phyloP scores from a whole-genome alignment of 2,888 invertebrate species.

The Orthosia incerta region DNA sequence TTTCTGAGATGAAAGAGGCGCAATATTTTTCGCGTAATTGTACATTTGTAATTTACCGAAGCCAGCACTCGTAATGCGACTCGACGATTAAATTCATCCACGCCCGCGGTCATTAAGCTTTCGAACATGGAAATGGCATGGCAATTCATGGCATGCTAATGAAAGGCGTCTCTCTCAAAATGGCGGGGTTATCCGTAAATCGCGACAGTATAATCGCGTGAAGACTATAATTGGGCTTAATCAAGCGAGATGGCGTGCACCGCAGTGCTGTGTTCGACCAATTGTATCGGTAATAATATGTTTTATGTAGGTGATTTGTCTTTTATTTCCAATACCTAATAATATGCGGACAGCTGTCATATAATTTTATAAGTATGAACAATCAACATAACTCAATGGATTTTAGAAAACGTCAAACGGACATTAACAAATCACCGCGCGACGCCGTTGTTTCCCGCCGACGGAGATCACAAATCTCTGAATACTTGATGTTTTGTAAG shows the following conservation, averaged over 20 bases:
- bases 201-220: constrained; percentile 85
- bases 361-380: constrained; percentile 4
- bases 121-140: constrained; percentile 81
- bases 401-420: constrained; percentile 51
- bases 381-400: constrained; percentile 15
- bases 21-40: constrained; percentile 69
- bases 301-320: constrained; percentile 67
- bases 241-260: constrained; percentile 85
- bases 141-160: constrained; percentile 81
- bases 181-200: constrained; percentile 84
- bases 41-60: constrained; percentile 76
- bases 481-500: constrained; percentile 59
- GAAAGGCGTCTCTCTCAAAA: constrained; percentile 83
- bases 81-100: constrained; percentile 76
- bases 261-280: constrained; percentile 69
- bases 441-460: constrained; percentile 36
- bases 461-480: constrained; percentile 59
- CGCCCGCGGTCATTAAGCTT: constrained; percentile 76
- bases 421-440: constrained; percentile 47
- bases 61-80: constrained; percentile 69
- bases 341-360: constrained; percentile 17
- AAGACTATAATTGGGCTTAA: constrained; percentile 86
- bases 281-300: constrained; percentile 74
- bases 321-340: constrained; percentile 48
- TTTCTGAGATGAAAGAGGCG: constrained; percentile 45